Percentiles rank a stretch among this genome's conserved stretches.
Evolutionary conservation across 2,888 invertebrate genomes (phyloP).

Genomic region (Congeria kusceri): DNA sequence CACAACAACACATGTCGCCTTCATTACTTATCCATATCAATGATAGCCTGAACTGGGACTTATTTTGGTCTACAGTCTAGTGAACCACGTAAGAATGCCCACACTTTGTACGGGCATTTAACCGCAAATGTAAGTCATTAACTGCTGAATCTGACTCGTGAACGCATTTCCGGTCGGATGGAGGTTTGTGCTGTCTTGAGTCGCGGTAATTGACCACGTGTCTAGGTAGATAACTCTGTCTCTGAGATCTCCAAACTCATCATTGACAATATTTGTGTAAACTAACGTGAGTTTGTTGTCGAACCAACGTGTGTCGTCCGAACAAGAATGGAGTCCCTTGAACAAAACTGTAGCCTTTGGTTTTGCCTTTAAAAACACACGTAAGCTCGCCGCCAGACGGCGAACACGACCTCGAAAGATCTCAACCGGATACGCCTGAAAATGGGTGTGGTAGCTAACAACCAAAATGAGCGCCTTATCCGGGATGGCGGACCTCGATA

Average conservation of each 20-base stretch:
- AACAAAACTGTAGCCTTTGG: constrained; percentile 37
- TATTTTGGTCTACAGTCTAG: no score
- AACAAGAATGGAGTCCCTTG: constrained; percentile 46
- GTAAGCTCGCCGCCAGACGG: constrained; percentile 12
- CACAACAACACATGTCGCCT: no score
- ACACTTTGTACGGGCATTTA: no score
- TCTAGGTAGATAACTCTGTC: constrained; percentile 51
- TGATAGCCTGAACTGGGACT: no score
- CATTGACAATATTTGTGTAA: constrained; percentile 28
- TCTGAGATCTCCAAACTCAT: constrained; percentile 38
- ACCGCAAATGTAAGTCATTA: constrained; percentile 54
- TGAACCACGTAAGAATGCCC: no score
- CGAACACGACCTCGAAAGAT: constrained; percentile 18
- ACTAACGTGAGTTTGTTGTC: constrained; percentile 34
- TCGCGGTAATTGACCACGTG: constrained; percentile 42
- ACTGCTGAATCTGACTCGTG: constrained; percentile 47
- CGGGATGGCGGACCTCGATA: constrained; percentile 6
- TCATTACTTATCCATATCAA: no score
- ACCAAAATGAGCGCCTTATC: constrained; percentile 37
- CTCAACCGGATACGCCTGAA: constrained; percentile 38
- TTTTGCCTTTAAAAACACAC: constrained; percentile 28
- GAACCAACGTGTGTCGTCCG: constrained; percentile 49
- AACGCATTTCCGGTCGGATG: constrained; percentile 42
- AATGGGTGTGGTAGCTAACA: constrained; percentile 38
- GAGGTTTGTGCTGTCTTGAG: constrained; percentile 34